Evolutionary conservation across 2,888 invertebrate species (phyloP), one percentile per base, ranked within the genome.

Genomic region (Caenorhabditis virilis): DNA sequence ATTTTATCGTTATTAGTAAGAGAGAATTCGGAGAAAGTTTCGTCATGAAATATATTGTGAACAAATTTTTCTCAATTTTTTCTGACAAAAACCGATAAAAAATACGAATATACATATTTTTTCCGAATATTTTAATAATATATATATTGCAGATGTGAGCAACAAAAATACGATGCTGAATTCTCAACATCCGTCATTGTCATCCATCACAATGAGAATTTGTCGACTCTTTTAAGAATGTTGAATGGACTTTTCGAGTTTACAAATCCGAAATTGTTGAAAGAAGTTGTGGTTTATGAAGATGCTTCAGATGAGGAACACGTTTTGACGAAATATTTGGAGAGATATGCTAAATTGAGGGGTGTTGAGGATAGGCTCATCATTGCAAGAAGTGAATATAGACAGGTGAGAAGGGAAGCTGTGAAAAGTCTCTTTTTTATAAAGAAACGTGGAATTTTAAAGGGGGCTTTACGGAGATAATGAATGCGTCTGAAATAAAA

Each of bases 131-230:
- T n/a, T n/a, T n/a, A n/a, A n/a, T n/a, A n/a, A n/a, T n/a, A n/a
- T n/a, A n/a, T 30, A 30, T 42, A 4, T 23, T 42, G 9, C 46
- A 78, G 77, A 11, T 79, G 79, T 41, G 68, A 64, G 16, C 61
- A 77, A 22, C 52, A 76, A 39, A 65, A 56, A 39, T 78, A 71
- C 47, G 62, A 69, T 33, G 70, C 68, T 7, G 26, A 57, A 9
- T 65, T 68, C 35, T 68, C 60, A 11, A 76, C 73, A 2, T 77
- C 75, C 84, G 91, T 98, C 78, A 92, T 98, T 61, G 94, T 98
- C 80, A 95, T 98, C 53, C 98, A 97, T 86, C 95, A 97, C 87
- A 98, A 98, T 85, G 97, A 98, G 85, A 95, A 95, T 0, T 95
- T 95, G 93, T 90, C 93, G 36, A 97, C 97, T 0, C 88, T 98